A percentile compares a stretch with the other conserved stretches of the same genome.
Conservation (phyloP, 2,888 invertebrate species). For the Eupithecia inturbata region DNA sequence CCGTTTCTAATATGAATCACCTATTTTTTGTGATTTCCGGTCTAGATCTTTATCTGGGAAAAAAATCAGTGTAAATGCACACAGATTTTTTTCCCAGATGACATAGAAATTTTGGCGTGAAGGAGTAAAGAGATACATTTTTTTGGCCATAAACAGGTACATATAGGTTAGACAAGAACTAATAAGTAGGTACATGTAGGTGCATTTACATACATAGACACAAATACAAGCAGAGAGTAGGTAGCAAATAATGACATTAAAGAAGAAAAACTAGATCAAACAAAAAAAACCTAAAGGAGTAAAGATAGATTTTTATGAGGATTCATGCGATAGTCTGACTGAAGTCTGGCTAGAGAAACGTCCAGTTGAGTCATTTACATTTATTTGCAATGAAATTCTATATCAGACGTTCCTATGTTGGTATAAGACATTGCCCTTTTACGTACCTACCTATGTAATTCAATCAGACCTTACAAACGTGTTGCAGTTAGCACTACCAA, state of each 20-base stretch:
- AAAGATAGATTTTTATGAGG: not conserved
- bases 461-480: not conserved
- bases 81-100: too few species aligned
- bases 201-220: too few species aligned
- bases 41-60: not conserved
- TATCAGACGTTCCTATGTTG: not conserved
- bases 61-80: not conserved
- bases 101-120: not conserved
- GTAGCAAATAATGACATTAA: too few species aligned
- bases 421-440: not conserved
- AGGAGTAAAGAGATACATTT: too few species aligned
- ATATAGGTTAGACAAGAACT: too few species aligned
- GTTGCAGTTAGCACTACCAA: not conserved
- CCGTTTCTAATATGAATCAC: not conserved
- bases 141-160: too few species aligned
- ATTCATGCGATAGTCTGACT: not conserved
- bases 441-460: slow-evolving; percentile 1
- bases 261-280: too few species aligned
- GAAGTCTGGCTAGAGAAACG: not conserved
- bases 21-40: not conserved
- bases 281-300: too few species aligned
- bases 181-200: too few species aligned
- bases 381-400: slow-evolving; percentile 31
- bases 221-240: too few species aligned
- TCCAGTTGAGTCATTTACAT: slow-evolving; percentile 13